Evolutionary conservation across 2,113 vertebrate species (phyloP).

Genomic region (Progne subis): DNA sequence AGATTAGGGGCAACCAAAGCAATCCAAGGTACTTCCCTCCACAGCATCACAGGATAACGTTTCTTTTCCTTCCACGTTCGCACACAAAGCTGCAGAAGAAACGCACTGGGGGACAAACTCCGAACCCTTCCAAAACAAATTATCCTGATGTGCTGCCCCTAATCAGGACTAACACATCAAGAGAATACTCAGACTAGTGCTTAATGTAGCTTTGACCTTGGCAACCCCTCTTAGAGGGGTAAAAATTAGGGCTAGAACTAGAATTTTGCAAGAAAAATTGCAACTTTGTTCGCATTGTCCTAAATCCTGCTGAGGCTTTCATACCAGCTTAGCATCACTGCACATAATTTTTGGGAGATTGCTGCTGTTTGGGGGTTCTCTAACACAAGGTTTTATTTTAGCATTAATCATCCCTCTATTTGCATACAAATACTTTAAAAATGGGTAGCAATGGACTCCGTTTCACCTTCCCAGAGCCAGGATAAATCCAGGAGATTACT

Average conservation of each 20-base stretch:
- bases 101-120: not conserved
- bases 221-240: not conserved
- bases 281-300: not conserved
- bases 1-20: not conserved
- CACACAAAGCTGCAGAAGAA: not conserved
- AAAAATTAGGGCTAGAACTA: not conserved
- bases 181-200: not conserved
- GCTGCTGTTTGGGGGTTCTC: not conserved
- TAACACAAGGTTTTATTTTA: not conserved
- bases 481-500: not conserved
- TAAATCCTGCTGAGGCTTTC: not conserved
- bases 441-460: fast-evolving
- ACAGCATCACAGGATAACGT: fast-evolving
- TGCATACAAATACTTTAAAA: not conserved
- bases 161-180: not conserved
- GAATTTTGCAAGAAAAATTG: not conserved
- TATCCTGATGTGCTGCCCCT: not conserved
- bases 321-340: not conserved
- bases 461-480: not conserved
- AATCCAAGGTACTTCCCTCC: not conserved
- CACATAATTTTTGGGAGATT: not conserved
- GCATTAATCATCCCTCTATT: not conserved
- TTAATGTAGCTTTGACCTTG: not conserved
- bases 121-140: not conserved
- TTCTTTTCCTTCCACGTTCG: not conserved